phyloP scores from a whole-genome alignment of 2,888 invertebrate genomes.

The Hartigia nigra region DNA sequence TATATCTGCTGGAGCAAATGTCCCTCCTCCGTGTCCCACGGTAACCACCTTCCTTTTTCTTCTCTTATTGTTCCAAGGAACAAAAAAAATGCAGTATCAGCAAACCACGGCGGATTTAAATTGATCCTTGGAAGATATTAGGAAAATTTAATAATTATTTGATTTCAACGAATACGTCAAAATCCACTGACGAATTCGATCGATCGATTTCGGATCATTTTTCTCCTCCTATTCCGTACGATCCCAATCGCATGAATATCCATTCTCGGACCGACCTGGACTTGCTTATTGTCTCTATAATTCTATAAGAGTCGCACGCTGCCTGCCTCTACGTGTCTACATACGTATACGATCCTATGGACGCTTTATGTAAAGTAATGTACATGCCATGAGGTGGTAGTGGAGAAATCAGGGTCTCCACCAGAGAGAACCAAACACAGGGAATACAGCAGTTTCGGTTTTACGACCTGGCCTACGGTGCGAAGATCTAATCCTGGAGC shows the following conservation, averaged over 20 bases:
- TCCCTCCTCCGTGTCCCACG: background rate
- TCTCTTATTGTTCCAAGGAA: background rate
- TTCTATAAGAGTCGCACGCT: slow-evolving; percentile 1
- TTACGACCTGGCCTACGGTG: background rate
- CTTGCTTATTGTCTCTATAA: slow-evolving; percentile 38
- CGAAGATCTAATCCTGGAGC: background rate
- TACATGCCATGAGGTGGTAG: background rate
- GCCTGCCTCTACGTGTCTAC: slow-evolving; percentile 10
- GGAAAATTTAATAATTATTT: background rate
- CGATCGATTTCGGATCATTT: too few species aligned
- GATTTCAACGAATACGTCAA: background rate
- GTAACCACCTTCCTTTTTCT: slow-evolving; percentile 5
- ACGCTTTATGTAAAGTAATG: background rate
- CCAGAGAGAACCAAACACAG: background rate
- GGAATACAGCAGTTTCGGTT: background rate
- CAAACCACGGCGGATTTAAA: background rate
- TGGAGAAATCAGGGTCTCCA: background rate
- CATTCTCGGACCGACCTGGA: slow-evolving; percentile 44
- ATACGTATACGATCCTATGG: slow-evolving; percentile 10
- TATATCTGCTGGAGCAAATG: background rate
- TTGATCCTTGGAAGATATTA: background rate
- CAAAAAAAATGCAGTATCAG: background rate
- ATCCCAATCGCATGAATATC: slow-evolving; percentile 44
- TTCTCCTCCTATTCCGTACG: background rate
- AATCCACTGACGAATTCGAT: background rate